Evolutionary conservation across 2,113 vertebrate species (phyloP), one percentile per base, ranked within the genome.

Genomic region (Marcusenius ussheri): DNA sequence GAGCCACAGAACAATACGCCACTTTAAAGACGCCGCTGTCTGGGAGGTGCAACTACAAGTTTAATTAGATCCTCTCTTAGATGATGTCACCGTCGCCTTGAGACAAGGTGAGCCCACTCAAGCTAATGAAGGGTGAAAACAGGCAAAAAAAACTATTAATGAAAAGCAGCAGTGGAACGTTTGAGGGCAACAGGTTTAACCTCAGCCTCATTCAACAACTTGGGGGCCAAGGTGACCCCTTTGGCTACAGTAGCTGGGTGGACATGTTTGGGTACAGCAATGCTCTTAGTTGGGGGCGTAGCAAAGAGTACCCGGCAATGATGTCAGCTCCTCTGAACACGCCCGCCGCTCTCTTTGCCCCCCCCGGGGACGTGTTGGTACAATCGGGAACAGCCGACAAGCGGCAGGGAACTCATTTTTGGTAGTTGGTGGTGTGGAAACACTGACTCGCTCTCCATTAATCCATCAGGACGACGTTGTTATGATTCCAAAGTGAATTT

Each of bases 271-370:
- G 10, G 2, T 42, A 80, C 21, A 19, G 17, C 4, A 5, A 62
- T n/a, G 21, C 56, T 50, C 35, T 10, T 45, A 27, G 39, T n/a
- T 77, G 15, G 66, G 46, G 66, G 66, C 1, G 66, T 35, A 31
- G 15, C 8, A n/a, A 10, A 47, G 58, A 27, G 4, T 19, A 77
- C 35, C 49, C 21, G 3, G 31, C 11, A 39, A 47, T 49, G 51
- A n/a, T 53, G n/a, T 53, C 89, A 90, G 89, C 80, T 86, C 24
- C 39, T 66, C 77, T 62, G 13, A 90, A 62, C 46, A 90, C 11
- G 21, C 7, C 27, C 2, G 17, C 47, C 27, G 0, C 51, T 5
- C 27, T 3, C 3, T 56, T 7, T 56, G 19, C 58, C 10, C 62
- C 62, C 45, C 24, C 45, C 39, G 0, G 77, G 10, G 50, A 24